Base-by-base conservation (phyloP, 2,888 invertebrate genomes). In the Napeogenes inachia region DNA sequence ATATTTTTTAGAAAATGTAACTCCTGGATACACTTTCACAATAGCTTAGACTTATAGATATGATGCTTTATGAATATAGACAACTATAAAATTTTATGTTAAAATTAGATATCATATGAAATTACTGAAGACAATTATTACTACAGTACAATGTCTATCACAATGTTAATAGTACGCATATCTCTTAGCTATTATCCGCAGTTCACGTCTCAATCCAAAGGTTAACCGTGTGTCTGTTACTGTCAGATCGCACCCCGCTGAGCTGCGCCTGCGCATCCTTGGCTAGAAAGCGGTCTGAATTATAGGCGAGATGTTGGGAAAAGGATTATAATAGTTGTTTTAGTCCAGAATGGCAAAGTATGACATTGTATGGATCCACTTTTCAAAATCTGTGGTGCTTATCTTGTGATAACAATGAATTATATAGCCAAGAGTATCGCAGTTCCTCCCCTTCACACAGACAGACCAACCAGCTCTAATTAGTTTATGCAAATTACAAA, bases 171-270 rank as follows among this genome's bases (percentile, higher is more conserved):
- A 46, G 45, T 61, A 61, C 57, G 57, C 75, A 77, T 75, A 75
- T 75, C 73, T 71, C 75, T 66, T 74, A 72, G 79, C 84, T 76
- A 88, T 89, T 89, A 89, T 84, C 82, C 75, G 77, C 81, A 82
- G 89, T 89, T 88, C 89, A 89, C 87, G 77, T 88, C 89, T 89
- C 87, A 88, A 89, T 89, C 87, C 73, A 87, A 87, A 89, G 89
- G 89, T 89, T 89, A 89, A 89, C 89, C 74, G 87, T 82, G 76
- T 89, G 89, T 86, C 88, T 84, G 89, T 89, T 87, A 87, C 87
- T 85, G 87, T 88, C 89, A 83, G 87, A 74, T 82, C 85, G 87
- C 88, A 77, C 85, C 89, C 89, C 89, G 89, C 89, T 77, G 82
- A 77, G 82, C 78, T 77, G 82, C 77, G 82, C 78, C 75, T 74